Evolutionary conservation across 2,888 invertebrate species (phyloP), one percentile per base, ranked within the genome.

Genomic region (Pollenia angustigena): DNA sequence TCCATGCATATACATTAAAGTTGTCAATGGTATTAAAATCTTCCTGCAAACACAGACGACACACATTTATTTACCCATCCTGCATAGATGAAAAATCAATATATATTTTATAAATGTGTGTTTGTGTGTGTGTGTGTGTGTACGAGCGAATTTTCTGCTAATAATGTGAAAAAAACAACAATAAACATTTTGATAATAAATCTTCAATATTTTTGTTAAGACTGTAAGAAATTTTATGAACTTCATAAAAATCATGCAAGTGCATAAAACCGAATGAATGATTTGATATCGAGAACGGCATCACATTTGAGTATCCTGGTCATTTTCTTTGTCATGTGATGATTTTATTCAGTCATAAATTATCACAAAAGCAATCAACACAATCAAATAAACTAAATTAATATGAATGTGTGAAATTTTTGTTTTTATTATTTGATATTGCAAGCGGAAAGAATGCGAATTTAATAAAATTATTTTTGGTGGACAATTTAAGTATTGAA

Each of bases 191-290:
- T 23, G 46, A 48, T 80, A 85, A 80, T 80, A 80, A 85, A 85
- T 85, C 84, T 62, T 16, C 68, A 80, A 68, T 58, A 32, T 72
- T 66, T 18, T 72, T 16, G 32, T 12, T 32, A 32, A 32, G 62
- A 60, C 52, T 40, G 9, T 11, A 12, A 48, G 46, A 14, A 42
- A 64, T 58, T 80, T 84, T 74, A 85, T 75, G 68, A 66, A 74
- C 74, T 85, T 75, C 72, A 80, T 85, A 80, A 85, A 84, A 84
- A 18, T 79, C 83, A 79, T 84, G 69, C 58, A 66, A 84, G 66
- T 84, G 83, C 78, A 84, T 72, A 66, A 84, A 79, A 78, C 52
- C 18, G 40, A 78, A 78, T 66, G 71, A 72, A 50, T 48, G 40
- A 64, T 48, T 58, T 81, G 52, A 48, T 44, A 56, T 60, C 18